Conservation (phyloP, 2,888 invertebrate genomes). For the Napeogenes inachia region DNA sequence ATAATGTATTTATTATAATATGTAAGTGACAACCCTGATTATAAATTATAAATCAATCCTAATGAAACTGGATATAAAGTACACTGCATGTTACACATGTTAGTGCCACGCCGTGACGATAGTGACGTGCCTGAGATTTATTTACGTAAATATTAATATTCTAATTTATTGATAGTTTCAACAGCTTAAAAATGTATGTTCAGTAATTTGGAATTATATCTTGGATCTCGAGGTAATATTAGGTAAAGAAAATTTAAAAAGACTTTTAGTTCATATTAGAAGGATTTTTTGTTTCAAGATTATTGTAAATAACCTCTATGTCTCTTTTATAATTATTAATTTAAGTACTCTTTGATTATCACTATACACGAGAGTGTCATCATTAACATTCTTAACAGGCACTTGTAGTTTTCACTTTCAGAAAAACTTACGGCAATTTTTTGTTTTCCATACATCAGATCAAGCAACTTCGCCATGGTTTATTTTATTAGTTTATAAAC, state of each 20-base stretch:
- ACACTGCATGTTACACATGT: conserved; percentile 19
- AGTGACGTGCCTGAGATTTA: conserved; percentile 11
- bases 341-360: conserved; percentile 4
- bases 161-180: neutral
- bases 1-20: neutral
- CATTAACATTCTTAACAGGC: neutral
- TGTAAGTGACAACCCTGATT: conserved; percentile 13
- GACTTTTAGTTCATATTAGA: no score
- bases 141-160: neutral
- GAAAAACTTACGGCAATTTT: neutral
- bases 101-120: neutral
- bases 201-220: no score
- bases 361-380: neutral
- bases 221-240: no score
- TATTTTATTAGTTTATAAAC: conserved; percentile 16
- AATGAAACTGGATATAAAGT: conserved; percentile 16
- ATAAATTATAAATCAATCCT: conserved; percentile 17
- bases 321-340: neutral
- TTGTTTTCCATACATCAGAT: conserved; percentile 12
- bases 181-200: no score
- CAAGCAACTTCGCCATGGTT: conserved; percentile 7
- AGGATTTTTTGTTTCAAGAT: no score
- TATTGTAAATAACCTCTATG: no score
- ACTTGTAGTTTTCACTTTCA: neutral
- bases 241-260: no score